Evolutionary conservation across 1,140 invertebrate species (phyloP).

Genomic region (Caenorhabditis brenneri): DNA sequence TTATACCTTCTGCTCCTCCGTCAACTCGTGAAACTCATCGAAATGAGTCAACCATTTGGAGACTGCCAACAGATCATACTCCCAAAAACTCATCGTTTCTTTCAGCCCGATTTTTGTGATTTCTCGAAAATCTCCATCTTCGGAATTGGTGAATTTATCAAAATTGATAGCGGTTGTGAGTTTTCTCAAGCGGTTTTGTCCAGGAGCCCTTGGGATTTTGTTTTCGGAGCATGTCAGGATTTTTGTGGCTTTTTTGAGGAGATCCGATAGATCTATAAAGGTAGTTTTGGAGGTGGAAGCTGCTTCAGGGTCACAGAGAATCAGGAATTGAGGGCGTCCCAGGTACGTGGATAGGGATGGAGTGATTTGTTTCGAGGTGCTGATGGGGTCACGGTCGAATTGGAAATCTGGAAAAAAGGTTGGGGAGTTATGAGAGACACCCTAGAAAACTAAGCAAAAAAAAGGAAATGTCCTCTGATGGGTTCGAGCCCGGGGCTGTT

Average conservation of each 20-base stretch:
- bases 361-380: neutral
- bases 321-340: neutral
- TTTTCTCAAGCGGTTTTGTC: neutral
- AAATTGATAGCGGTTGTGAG: neutral
- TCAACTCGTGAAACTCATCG: neutral
- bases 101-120: neutral
- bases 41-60: slow-evolving; percentile 9
- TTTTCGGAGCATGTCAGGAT: neutral
- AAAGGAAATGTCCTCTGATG: no score
- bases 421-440: no score
- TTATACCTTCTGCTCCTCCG: neutral
- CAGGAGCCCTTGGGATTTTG: neutral
- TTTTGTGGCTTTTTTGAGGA: neutral
- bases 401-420: neutral
- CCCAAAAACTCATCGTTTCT: slow-evolving; percentile 5
- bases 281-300: neutral
- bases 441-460: no score
- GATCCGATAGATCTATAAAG: neutral
- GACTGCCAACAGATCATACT: neutral
- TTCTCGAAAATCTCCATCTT: neutral
- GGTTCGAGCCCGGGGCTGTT: no score
- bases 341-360: neutral
- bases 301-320: neutral
- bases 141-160: neutral
- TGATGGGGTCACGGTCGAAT: neutral